These are phyloP conservation scores for Pitangus sulphuratus DNA, from an alignment of 2,797 vertebrate species.

Conservation along the genomic window DNA sequence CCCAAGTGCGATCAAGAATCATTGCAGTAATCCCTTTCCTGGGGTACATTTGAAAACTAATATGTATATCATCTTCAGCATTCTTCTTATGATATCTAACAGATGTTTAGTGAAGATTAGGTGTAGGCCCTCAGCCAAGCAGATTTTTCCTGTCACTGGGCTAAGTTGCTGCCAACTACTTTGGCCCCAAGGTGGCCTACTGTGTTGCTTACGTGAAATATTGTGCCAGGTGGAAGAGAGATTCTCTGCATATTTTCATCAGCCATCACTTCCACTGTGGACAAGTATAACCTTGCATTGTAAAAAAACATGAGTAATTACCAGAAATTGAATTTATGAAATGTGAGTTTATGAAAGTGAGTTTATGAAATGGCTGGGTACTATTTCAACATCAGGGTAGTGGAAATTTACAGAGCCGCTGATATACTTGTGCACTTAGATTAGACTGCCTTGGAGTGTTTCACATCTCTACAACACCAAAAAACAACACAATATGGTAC, in stretches of 20 bases:
- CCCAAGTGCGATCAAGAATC: not conserved
- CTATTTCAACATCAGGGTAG: not conserved
- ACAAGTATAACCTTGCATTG: not conserved
- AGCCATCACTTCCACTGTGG: not conserved
- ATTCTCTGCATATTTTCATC: not conserved
- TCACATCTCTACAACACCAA: not conserved
- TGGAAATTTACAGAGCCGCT: not conserved
- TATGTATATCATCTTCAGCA: conserved; percentile 77
- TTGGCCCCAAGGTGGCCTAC: not conserved
- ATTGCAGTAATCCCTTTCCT: not conserved
- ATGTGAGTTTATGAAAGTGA: not conserved
- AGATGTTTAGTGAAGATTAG: conserved; percentile 57
- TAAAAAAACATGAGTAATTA: not conserved
- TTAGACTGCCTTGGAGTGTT: not conserved
- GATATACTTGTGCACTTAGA: not conserved
- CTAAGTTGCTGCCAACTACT: conserved; percentile 8
- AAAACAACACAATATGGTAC: not conserved
- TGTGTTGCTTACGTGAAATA: not conserved
- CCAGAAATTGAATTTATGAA: not conserved
- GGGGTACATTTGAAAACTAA: conserved; percentile 18
- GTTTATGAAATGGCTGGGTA: not conserved
- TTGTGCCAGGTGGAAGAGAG: not conserved
- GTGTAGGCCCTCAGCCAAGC: conserved; percentile 26
- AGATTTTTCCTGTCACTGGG: conserved; percentile 39
- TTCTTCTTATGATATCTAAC: conserved; percentile 24